These are phyloP conservation scores for Malurus cyaneus DNA, from an alignment of 2,113 vertebrate species.

Conservation along the genomic window DNA sequence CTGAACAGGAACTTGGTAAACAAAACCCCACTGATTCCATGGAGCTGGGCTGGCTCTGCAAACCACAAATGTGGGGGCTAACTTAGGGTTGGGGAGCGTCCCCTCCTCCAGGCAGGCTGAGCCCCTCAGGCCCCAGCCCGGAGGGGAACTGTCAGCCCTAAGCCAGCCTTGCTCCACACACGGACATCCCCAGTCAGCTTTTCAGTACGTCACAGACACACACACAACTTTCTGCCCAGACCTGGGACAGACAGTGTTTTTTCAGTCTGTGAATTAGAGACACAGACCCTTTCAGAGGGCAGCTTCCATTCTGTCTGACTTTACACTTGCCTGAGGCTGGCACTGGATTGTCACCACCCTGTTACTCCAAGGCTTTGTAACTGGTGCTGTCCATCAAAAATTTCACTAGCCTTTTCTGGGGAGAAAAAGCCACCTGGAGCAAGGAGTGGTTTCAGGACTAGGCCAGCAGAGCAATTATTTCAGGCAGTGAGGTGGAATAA, in stretches of 20 bases:
- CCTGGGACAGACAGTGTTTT: neutral
- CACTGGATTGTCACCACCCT: neutral
- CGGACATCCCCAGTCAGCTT: neutral
- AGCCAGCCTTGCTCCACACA: too few species aligned
- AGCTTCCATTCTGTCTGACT: neutral
- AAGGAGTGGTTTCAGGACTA: neutral
- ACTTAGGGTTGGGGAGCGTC: neutral
- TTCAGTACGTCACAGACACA: too few species aligned
- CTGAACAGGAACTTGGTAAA: neutral
- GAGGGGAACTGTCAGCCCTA: neutral
- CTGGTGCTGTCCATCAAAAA: neutral
- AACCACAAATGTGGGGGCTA: neutral
- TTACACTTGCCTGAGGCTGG: neutral
- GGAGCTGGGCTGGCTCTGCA: neutral
- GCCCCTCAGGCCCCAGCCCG: neutral
- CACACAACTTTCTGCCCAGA: neutral
- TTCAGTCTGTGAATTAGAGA: neutral
- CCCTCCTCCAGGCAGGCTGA: neutral
- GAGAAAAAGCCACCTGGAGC: neutral
- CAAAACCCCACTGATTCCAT: neutral
- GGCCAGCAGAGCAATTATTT: neutral
- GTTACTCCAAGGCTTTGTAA: rapidly evolving
- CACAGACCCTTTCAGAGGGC: neutral
- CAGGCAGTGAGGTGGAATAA: neutral
- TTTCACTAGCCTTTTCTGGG: neutral